Conservation (phyloP, 1,140 invertebrate species). For the Caenorhabditis brenneri region DNA sequence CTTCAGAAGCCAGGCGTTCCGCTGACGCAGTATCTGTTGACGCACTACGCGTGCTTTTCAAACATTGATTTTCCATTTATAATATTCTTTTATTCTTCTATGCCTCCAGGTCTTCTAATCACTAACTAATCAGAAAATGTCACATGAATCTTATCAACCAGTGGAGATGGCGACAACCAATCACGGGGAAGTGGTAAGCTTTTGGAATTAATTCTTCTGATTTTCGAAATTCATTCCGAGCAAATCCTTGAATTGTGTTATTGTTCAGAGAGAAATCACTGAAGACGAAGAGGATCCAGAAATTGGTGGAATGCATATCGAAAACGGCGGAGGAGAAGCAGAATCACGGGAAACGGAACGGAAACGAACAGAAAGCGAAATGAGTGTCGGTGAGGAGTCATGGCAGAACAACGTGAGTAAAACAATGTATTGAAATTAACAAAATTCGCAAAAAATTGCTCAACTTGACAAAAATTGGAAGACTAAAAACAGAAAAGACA, state of each 20-base stretch:
- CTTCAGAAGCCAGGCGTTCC: not conserved
- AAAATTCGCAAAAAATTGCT: too few species aligned
- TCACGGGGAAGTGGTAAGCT: slow-evolving; percentile 6
- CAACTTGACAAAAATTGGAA: too few species aligned
- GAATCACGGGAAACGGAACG: not conserved
- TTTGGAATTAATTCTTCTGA: not conserved
- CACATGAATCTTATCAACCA: not conserved
- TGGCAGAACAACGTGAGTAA: slow-evolving; percentile 5
- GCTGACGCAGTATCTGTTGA: not conserved
- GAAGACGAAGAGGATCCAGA: not conserved
- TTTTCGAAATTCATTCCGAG: not conserved
- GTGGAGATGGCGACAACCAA: not conserved
- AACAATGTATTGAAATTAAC: too few species aligned
- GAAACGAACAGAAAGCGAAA: not conserved
- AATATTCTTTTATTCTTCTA: not conserved
- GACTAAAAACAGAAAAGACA: too few species aligned
- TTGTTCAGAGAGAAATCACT: not conserved
- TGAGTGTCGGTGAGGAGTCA: not conserved
- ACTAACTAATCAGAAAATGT: not conserved
- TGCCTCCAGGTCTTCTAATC: too few species aligned
- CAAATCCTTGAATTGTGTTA: too few species aligned
- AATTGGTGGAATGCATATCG: not conserved
- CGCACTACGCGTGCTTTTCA: not conserved
- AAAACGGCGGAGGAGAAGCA: not conserved
- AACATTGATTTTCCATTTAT: slow-evolving; percentile 1